Base-by-base conservation (phyloP, 2,113 vertebrate genomes). In the Haliaeetus leucogaster region DNA sequence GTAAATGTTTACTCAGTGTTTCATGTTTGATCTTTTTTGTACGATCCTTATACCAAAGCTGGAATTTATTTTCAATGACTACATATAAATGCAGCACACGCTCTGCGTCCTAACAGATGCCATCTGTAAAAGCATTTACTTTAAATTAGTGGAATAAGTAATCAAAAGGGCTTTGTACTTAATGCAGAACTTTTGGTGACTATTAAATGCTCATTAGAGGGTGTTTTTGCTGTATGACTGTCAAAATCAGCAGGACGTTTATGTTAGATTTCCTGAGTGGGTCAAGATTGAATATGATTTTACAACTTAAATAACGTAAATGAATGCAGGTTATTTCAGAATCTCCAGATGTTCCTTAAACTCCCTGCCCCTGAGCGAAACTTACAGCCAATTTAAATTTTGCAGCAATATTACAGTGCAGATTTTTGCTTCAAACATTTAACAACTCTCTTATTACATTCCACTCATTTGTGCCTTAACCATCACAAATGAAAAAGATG, bases 111-210 rank as follows among this genome's bases (percentile, higher is more conserved):
- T 98, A 98, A 98, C 98, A 98, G 98, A 98, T 98, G 98, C 98
- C 98, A 98, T 98, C 98, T 98, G 98, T 98, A 98, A 98, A 98
- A 98, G 98, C 98, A 98, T 98, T 98, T 98, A 98, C 98, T 98
- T 98, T 98, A 98, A 98, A 98, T 98, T 98, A 98, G 98, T 98
- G 98, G 98, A 98, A 98, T 98, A 98, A 98, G 98, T 98, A 98
- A 98, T 98, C 98, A 98, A 98, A 98, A 98, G 98, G 98, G 98
- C 98, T 98, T 98, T 98, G 98, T 98, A 98, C 98, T 98, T 98
- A 98, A 98, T 98, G 98, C 97, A 98, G 98, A 98, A 98, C 98
- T 98, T 98, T 98, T 98, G 98, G 98, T 98, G 98, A 98, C 98
- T 98, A 98, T 98, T 98, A 98, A 98, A 98, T 98, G 98, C 98